Conservation (phyloP, 2,888 invertebrate genomes). For the Oligia fasciuncula region DNA sequence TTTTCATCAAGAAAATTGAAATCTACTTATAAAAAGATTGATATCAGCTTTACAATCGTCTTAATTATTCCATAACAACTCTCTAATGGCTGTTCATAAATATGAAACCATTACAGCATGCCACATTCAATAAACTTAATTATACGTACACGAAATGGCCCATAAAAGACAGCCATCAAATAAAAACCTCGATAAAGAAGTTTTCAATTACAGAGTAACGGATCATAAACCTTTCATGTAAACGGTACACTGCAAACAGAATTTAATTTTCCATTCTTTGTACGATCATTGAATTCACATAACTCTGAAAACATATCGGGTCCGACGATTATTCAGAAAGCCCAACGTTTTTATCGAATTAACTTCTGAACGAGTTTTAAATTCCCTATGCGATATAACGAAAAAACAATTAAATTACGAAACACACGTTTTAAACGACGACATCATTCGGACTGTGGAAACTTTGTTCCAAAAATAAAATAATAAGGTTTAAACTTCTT, state of each 20-base stretch:
- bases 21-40: background rate
- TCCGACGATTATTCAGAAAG: conserved; percentile 43
- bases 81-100: conserved; percentile 19
- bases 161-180: conserved; percentile 50
- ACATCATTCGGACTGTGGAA: conserved; percentile 33
- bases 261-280: conserved; percentile 58
- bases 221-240: conserved; percentile 47
- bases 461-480: conserved; percentile 51
- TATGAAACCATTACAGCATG: conserved; percentile 29
- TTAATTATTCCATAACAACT: conserved; percentile 5
- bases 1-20: background rate
- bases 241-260: conserved; percentile 53
- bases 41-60: conserved; percentile 2
- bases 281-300: conserved; percentile 47
- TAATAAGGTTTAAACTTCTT: conserved; percentile 56
- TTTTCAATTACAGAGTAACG: conserved; percentile 49
- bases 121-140: conserved; percentile 36
- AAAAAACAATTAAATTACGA: conserved; percentile 51
- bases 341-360: conserved; percentile 50
- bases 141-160: conserved; percentile 31
- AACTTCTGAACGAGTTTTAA: conserved; percentile 44
- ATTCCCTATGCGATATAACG: conserved; percentile 37
- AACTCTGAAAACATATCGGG: conserved; percentile 55
- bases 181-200: conserved; percentile 49
- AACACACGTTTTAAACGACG: conserved; percentile 43